Evolutionary conservation across 2,113 vertebrate genomes (phyloP), one percentile per base, ranked within the genome.

Genomic region (Ifrita kowaldi): DNA sequence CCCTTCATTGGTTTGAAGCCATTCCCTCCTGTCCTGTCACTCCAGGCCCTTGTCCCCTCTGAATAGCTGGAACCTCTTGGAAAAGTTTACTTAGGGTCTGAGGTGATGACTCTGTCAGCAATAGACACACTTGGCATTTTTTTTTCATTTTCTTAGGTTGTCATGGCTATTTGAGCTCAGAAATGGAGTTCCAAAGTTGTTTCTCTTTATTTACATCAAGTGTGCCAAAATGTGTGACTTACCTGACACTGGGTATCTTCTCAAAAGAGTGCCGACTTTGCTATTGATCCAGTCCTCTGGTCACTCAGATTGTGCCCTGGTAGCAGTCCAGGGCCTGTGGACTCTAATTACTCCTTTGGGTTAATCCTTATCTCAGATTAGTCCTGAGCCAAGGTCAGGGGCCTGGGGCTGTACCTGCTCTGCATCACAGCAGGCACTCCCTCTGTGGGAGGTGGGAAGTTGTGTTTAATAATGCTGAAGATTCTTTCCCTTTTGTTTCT

Each of bases 301-400:
- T 21, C 52, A 0, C 5, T 46, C 15, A 19, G 41, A 9, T 5
- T 56, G 47, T 67, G 39, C 28, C 39, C 47, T 1, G 1, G 21
- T 16, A 53, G 35, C 28, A 21, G 46, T 14, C 0, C 0, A 47
- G 24, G 17, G n/a, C 13, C 30, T 8, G 21, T 7, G 21, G 55
- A 18, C 35, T 17, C 24, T 39, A 42, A 57, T 79, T 39, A 22
- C 33, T 52, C 35, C 6, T 23, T 46, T 4, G 7, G 73, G 28
- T 39, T 53, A 84, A 59, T 41, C 44, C 28, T 83, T 12, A 2
- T 18, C 44, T 71, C 42, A 10, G 21, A 7, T 80, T 49, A 24
- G 4, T 42, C 9, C 59, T 5, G 49, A 81, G 63, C 53, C 35
- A 62, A 70, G 18, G 21, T 39, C 50, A 44, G 10, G 4, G 35